Conservation (phyloP, 2,888 invertebrate genomes). For the Linhomoeus sp. region DNA sequence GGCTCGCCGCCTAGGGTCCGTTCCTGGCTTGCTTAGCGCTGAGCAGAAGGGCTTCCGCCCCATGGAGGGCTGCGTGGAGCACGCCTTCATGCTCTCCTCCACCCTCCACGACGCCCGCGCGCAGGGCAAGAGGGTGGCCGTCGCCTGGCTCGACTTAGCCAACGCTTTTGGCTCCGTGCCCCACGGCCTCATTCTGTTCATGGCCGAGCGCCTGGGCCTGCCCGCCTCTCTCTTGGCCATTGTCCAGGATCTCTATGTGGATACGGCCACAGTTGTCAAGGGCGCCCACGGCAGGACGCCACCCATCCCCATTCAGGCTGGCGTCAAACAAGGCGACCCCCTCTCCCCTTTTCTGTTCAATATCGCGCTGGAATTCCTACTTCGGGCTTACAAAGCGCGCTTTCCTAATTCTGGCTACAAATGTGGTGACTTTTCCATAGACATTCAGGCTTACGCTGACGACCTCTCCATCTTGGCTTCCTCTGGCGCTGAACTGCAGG, state of each 20-base stretch:
- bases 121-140: slow-evolving; percentile 6
- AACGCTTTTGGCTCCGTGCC: not conserved
- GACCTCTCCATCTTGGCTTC: slow-evolving; percentile 10
- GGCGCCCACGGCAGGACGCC: not conserved
- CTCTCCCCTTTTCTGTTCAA: not conserved
- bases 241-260: not conserved
- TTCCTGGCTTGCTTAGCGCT: slow-evolving; percentile 9
- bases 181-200: not conserved
- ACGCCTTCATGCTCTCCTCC: slow-evolving; percentile 7
- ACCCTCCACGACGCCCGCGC: slow-evolving; percentile 6
- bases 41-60: slow-evolving; percentile 28
- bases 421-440: not conserved
- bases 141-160: slow-evolving; percentile 28
- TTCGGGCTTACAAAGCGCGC: not conserved
- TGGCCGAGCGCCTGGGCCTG: not conserved
- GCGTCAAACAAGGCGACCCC: not conserved
- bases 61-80: slow-evolving; percentile 11
- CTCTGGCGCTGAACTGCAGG: not conserved
- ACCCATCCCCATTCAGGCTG: not conserved
- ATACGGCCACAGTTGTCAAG: not conserved
- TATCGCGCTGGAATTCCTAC: not conserved
- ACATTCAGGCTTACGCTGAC: slow-evolving; percentile 11
- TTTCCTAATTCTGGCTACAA: not conserved
- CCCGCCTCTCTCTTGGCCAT: not conserved
- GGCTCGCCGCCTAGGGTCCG: not conserved